Base-by-base conservation (phyloP, 2,113 vertebrate genomes). In the Lycaon pictus region DNA sequence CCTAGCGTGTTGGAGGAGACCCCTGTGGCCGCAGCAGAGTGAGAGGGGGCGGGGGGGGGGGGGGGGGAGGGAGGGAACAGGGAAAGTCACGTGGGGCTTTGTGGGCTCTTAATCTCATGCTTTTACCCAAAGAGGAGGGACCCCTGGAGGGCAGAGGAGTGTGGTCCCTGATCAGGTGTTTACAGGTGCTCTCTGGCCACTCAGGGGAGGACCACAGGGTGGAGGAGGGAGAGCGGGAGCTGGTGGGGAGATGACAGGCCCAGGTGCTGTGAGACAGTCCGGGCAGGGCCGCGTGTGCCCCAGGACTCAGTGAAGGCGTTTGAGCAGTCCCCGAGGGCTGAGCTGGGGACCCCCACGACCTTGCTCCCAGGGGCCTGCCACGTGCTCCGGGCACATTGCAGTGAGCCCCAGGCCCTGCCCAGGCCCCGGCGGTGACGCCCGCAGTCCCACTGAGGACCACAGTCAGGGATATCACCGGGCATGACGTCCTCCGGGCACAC, bases 101-200 rank as follows among this genome's bases (percentile, higher is more conserved):
- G 48, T 11, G 23, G 48, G 69, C 25, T 0, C 29, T 77, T 27
- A 23, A 55, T 35, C 7, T 65, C 43, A 5, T 72, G 65, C 35
- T 81, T 69, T 20, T 25, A 5, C 17, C 32, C 3, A 2, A 37
- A 37, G 37, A 27, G 20, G 53, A 4, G 9, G 67, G 81, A 20
- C 13, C n/a, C 56, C 0, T 0, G n/a, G 29, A 67, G 20, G 76
- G 82, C 15, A 15, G 58, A 37, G 84, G 51, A 93, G 58, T 32
- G 8, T 0, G 0, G 29, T 11, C 0, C 53, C 79, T n/a, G 53
- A 11, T 35, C 10, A 3, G 15, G 53, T 43, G 91, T 65, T 95
- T 60, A 51, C 32, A 0, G 71, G 89, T 19, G 27, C 93, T 96
- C 91, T 84, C 97, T 97, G 82, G 82, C 63, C 22, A 93, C 35